phyloP scores from a whole-genome alignment of 2,113 vertebrate genomes.

The Buteo buteo region DNA sequence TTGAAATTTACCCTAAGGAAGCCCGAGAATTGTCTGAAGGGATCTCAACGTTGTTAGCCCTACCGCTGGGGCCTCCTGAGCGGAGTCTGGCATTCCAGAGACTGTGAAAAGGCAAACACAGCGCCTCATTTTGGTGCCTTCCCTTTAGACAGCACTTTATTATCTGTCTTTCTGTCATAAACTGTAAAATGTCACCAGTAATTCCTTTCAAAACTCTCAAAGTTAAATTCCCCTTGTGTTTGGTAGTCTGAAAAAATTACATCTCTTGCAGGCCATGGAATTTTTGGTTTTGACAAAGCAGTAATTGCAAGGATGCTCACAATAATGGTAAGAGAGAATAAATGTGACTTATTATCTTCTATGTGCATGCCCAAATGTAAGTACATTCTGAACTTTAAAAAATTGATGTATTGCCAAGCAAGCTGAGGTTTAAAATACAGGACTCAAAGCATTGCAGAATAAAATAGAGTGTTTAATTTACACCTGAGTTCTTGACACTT shows the following conservation, averaged over 20 bases:
- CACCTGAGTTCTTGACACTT: neutral
- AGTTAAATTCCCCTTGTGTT: neutral
- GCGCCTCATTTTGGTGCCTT: neutral
- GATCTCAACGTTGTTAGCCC: neutral
- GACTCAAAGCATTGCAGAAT: neutral
- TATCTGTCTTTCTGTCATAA: neutral
- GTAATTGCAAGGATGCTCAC: neutral
- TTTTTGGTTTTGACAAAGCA: neutral
- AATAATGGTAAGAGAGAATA: neutral
- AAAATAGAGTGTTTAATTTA: neutral
- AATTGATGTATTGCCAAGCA: neutral
- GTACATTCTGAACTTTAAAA: neutral
- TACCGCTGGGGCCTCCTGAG: neutral
- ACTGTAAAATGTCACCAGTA: neutral
- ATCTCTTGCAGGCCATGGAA: neutral
- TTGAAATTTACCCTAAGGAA: slow-evolving; percentile 5
- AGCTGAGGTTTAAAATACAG: neutral
- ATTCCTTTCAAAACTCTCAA: neutral
- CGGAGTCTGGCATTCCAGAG: neutral
- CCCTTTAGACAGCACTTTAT: neutral
- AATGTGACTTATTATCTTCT: neutral
- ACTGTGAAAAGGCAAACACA: neutral
- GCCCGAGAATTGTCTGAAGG: neutral
- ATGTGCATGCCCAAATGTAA: neutral
- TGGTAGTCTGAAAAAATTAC: neutral